Evolutionary conservation across 1,140 invertebrate genomes (phyloP), one percentile per base, ranked within the genome.

Genomic region (Teleopsis dalmanni): DNA sequence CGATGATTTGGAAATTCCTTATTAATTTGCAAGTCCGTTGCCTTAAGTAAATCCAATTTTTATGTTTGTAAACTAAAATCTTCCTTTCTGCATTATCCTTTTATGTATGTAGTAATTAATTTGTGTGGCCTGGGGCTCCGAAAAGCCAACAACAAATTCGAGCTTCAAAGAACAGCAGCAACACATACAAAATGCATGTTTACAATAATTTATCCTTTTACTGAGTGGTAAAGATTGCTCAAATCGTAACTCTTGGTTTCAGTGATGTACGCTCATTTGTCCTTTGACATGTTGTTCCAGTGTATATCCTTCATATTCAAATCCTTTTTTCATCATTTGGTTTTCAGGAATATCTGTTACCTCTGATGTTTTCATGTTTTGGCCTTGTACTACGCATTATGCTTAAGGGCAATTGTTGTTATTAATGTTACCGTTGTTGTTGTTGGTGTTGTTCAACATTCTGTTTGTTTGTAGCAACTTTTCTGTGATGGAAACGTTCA

Each of bases 191-290:
- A 43, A 43, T 43, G 26, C 41, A 10, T 43, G 41, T 31, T 43
- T 43, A 43, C 41, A 43, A 43, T 43, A 43, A 43, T 43, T 43
- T 43, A 43, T 43, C 41, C 41, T 29, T 43, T 29, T 43, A 25
- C 41, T 43, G 27, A 29, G 27, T 7, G 27, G 31, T 23, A 43
- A 13, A n/a, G 22, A 16, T 10, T 40, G 19, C 19, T 3, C 23
- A 13, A 21, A 21, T 29, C 26, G 19, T 29, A 43, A 31, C 27
- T 25, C 26, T 29, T 43, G 31, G 16, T 43, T 43, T 26, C n/a
- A n/a, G n/a, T n/a, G n/a, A n/a, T n/a, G 31, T 19, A 29, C 8
- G 31, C 41, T 29, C 10, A 43, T 29, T 43, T 43, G 41, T 43
- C 41, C 41, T 43, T 43, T 29, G 13, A 29, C 7, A 29, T 29